phyloP scores from a whole-genome alignment of 2,888 invertebrate species.

The Acleris sparsana region DNA sequence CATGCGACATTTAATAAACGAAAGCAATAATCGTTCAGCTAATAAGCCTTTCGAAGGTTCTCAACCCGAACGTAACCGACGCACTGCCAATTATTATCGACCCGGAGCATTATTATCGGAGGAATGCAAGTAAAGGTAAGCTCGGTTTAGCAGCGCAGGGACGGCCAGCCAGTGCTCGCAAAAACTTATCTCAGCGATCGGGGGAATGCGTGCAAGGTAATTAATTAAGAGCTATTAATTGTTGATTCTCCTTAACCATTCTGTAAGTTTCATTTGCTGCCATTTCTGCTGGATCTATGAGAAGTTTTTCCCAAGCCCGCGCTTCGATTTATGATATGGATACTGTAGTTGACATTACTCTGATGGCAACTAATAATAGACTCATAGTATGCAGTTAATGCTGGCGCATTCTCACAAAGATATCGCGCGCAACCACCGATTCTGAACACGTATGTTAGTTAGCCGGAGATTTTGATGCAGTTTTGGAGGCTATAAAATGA shows the following conservation, averaged over 20 bases:
- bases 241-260: constrained; percentile 61
- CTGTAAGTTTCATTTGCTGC: constrained; percentile 44
- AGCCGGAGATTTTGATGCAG: constrained; percentile 4
- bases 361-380: constrained; percentile 31
- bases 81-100: constrained; percentile 30
- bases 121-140: constrained; percentile 34
- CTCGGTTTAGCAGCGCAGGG: constrained; percentile 7
- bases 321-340: constrained; percentile 43
- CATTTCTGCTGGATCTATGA: constrained; percentile 25
- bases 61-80: constrained; percentile 18
- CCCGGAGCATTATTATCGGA: constrained; percentile 29
- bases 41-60: constrained; percentile 18
- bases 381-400: constrained; percentile 19
- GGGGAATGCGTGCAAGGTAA: constrained; percentile 61
- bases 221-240: constrained; percentile 73
- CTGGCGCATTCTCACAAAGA: constrained; percentile 23
- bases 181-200: constrained; percentile 52
- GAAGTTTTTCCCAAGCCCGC: constrained; percentile 42
- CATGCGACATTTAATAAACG: constrained; percentile 16
- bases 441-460: constrained; percentile 18
- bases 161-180: constrained; percentile 43
- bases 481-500: neutral
- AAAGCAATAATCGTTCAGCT: constrained; percentile 30
- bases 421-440: constrained; percentile 13
- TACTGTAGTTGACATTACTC: constrained; percentile 39